Conservation (phyloP, 2,888 invertebrate genomes). For the Stenodera caucasica region DNA sequence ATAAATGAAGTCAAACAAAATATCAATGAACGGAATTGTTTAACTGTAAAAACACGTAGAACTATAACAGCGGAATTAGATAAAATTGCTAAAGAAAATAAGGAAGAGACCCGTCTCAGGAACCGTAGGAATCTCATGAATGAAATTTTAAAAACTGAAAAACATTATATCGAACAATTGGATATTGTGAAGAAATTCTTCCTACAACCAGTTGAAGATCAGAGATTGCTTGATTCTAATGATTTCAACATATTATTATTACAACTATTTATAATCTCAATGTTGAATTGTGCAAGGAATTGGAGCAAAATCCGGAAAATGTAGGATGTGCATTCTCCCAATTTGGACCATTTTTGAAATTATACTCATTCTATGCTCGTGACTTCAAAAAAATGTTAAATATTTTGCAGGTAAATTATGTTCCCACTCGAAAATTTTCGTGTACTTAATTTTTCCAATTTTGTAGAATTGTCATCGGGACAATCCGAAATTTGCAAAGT, state of each 20-base stretch:
- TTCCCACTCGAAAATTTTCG: neutral
- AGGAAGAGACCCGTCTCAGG: constrained; percentile 49
- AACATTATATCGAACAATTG: constrained; percentile 68
- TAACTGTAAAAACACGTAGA: constrained; percentile 63
- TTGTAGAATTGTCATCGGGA: constrained; percentile 20
- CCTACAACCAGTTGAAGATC: constrained; percentile 61
- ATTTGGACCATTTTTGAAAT: constrained; percentile 75
- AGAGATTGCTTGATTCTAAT: constrained; percentile 57
- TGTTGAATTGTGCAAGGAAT: constrained; percentile 62
- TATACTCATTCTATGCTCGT: constrained; percentile 77
- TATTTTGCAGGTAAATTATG: constrained; percentile 61
- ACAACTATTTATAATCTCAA: constrained; percentile 67
- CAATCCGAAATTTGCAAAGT: constrained; percentile 60
- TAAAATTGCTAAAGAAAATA: constrained; percentile 50
- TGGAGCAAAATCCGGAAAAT: constrained; percentile 61
- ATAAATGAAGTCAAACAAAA: constrained; percentile 64
- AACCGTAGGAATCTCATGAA: constrained; percentile 60
- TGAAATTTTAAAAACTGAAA: constrained; percentile 72
- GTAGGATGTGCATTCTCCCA: constrained; percentile 68
- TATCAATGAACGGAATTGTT: constrained; percentile 63
- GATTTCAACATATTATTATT: constrained; percentile 62
- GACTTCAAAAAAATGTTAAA: constrained; percentile 68
- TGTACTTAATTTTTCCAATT: neutral
- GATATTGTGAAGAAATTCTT: constrained; percentile 67
- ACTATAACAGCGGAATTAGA: constrained; percentile 65